phyloP scores from a whole-genome alignment of 2,113 vertebrate genomes.

The Neodon shergylaensis region DNA sequence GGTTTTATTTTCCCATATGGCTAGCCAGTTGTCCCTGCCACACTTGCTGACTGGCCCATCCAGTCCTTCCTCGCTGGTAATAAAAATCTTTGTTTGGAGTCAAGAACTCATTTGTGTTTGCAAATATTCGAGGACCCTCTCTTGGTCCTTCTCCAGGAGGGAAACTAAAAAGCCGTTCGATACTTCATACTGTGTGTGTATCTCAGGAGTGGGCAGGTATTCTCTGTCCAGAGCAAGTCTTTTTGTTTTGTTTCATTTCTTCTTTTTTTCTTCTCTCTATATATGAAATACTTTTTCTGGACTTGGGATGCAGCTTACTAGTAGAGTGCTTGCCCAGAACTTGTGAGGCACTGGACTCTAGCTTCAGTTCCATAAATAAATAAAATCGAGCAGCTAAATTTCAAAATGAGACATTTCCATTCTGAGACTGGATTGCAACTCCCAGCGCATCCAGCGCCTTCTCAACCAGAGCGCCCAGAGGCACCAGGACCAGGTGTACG shows the following conservation, averaged over 20 bases:
- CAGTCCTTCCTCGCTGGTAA: fast-evolving
- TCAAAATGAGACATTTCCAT: not conserved
- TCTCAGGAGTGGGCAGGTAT: not conserved
- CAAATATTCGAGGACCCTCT: fast-evolving
- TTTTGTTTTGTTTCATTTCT: not conserved
- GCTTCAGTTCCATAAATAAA: not conserved
- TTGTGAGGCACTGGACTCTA: not conserved
- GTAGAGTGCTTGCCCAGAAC: not conserved
- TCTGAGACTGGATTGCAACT: no score
- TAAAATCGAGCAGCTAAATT: not conserved
- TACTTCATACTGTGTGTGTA: fast-evolving
- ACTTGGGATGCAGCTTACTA: not conserved
- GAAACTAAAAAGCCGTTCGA: fast-evolving
- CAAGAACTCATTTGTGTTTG: fast-evolving
- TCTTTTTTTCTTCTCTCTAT: not conserved
- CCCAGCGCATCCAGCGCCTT: not conserved
- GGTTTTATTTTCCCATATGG: conserved; percentile 11
- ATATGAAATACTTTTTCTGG: no score
- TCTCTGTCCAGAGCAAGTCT: fast-evolving
- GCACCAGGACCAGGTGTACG: no score
- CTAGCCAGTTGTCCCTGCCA: not conserved
- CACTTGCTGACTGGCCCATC: fast-evolving
- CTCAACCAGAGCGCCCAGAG: fast-evolving
- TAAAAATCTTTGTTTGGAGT: not conserved
- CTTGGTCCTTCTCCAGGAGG: fast-evolving